These are phyloP conservation scores for Brachirus orientalis DNA, from an alignment of 2,113 vertebrate genomes.

Conservation along the genomic window DNA sequence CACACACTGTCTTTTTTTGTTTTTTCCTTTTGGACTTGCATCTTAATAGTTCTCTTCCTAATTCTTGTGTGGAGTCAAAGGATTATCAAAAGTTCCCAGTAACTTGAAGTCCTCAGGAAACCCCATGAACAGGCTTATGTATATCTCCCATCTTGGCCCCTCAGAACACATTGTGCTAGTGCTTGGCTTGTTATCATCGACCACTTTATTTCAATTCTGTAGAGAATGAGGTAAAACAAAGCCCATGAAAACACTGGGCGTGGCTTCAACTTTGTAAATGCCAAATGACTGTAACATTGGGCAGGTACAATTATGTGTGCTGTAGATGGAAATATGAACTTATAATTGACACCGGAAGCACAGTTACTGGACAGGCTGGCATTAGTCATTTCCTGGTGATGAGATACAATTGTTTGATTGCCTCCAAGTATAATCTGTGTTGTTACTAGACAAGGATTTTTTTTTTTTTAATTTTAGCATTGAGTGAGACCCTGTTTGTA, in stretches of 20 bases:
- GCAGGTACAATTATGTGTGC: not conserved
- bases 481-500: too few relatives aligned
- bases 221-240: constrained; percentile 66
- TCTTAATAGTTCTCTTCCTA: constrained; percentile 44
- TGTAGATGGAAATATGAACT: constrained; percentile 13
- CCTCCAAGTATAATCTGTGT: not conserved
- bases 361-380: not conserved
- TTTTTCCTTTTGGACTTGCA: constrained; percentile 11
- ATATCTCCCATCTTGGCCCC: constrained; percentile 61
- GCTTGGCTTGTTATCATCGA: constrained; percentile 49
- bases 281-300: not conserved
- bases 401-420: not conserved
- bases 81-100: constrained; percentile 54
- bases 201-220: constrained; percentile 64
- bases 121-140: constrained; percentile 48
- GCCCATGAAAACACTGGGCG: constrained; percentile 57
- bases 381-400: constrained; percentile 40
- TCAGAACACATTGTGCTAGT: constrained; percentile 60
- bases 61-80: constrained; percentile 28
- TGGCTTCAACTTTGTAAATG: constrained; percentile 44
- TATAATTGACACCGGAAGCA: constrained; percentile 20
- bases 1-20: not conserved
- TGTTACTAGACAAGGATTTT: too few relatives aligned
- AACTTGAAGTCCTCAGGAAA: constrained; percentile 63
- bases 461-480: too few relatives aligned